Conservation (phyloP, 2,888 invertebrate species). For the Diarsia rubi region DNA sequence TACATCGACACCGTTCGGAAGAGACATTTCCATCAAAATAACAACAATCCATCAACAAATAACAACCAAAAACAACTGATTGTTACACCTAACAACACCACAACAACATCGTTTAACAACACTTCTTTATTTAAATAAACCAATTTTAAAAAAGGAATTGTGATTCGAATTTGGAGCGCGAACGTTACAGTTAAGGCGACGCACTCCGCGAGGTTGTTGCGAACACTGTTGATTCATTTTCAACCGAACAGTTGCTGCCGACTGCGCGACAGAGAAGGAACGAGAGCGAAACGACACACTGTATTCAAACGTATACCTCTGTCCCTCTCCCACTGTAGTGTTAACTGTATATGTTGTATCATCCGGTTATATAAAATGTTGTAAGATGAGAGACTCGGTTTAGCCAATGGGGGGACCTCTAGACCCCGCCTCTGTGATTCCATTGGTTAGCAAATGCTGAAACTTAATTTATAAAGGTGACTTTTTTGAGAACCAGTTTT, state of each 20-base stretch:
- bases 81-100: constrained; percentile 64
- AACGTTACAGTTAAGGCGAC: constrained; percentile 78
- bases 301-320: constrained; percentile 80
- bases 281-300: constrained; percentile 87
- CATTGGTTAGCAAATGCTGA: constrained; percentile 85
- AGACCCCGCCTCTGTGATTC: constrained; percentile 79
- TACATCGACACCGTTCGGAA: constrained; percentile 96
- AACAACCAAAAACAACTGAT: constrained; percentile 55
- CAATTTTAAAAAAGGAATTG: constrained; percentile 51
- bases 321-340: constrained; percentile 84
- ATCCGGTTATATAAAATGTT: constrained; percentile 90
- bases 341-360: constrained; percentile 91
- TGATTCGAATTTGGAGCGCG: constrained; percentile 58
- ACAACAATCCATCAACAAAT: constrained; percentile 58
- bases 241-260: constrained; percentile 83
- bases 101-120: constrained; percentile 60
- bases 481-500: constrained; percentile 89
- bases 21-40: constrained; percentile 92
- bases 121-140: constrained; percentile 44
- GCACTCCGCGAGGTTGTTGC: constrained; percentile 79
- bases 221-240: constrained; percentile 89
- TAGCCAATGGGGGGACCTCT: constrained; percentile 78
- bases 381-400: constrained; percentile 81
- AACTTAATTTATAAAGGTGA: constrained; percentile 91
- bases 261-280: constrained; percentile 76